phyloP scores from a whole-genome alignment of 2,113 vertebrate species.

The Syrrhaptes paradoxus region DNA sequence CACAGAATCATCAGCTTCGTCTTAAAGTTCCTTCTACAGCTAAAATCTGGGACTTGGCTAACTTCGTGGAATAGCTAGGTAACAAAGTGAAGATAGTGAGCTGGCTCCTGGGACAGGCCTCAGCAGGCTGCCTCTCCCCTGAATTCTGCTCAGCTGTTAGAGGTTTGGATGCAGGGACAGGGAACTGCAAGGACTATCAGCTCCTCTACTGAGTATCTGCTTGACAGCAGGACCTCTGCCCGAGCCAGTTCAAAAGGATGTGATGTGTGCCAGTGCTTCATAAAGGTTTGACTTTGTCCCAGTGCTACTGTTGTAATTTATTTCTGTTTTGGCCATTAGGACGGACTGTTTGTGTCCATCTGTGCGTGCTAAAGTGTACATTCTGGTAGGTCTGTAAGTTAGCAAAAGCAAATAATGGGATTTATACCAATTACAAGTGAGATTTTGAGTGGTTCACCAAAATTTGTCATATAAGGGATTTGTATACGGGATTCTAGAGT shows the following conservation, averaged over 20 bases:
- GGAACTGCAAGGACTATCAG: background rate
- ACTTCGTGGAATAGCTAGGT: rapidly evolving
- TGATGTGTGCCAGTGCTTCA: background rate
- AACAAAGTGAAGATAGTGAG: rapidly evolving
- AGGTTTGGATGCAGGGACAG: background rate
- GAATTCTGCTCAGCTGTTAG: background rate
- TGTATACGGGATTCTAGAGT: conserved; percentile 2
- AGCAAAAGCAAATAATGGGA: background rate
- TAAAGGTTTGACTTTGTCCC: background rate
- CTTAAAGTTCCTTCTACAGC: background rate
- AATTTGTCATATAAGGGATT: conserved; percentile 8
- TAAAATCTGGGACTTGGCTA: background rate
- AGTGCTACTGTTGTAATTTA: background rate
- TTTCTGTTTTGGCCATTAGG: conserved; percentile 4
- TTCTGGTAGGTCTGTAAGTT: background rate
- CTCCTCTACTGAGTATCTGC: background rate
- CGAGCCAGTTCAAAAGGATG: background rate
- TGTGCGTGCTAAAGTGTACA: background rate
- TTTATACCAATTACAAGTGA: background rate
- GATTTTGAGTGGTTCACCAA: conserved; percentile 17
- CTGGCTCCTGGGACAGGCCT: background rate
- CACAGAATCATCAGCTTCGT: background rate
- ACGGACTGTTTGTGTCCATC: background rate
- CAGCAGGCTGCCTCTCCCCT: background rate
- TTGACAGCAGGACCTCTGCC: conserved; percentile 18